Base-by-base conservation (phyloP, 2,888 invertebrate genomes). In the Meteorus cinctellus region DNA sequence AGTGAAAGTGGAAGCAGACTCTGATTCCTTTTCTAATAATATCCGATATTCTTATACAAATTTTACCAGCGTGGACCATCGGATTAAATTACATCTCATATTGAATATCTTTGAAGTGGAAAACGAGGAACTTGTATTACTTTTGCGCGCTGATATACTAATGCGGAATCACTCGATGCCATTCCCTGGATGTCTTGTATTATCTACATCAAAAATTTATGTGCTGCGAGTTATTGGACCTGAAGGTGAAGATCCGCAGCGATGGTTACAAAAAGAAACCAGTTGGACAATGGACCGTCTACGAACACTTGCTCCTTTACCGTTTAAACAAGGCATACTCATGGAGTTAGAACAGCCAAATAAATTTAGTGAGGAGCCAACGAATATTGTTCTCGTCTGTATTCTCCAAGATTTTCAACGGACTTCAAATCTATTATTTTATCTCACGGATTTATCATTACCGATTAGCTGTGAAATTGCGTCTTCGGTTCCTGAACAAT, bases 11-110 rank as follows among this genome's bases (percentile, higher is more conserved):
- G 84, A 85, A 29, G 86, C 86, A 14, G 77, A 76, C 12, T 74
- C 83, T 2, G 84, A 83, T 55, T 83, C 84, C 62, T 75, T 81
- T 16, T 82, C 85, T 10, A 85, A 85, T 34, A 84, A 85, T 27
- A 91, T 92, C 80, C 90, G 91, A 82, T 93, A 92, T 81, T 92
- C 91, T 48, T 92, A 91, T 79, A 90, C 83, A 6, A 90, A 92
- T 82, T 92, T 92, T 73, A 89, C 89, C 76, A 90, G 91, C 79
- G 89, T 92, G 24, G 93, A 93, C 86, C 92, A 92, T 82, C 91
- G 93, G 67, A 87, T 93, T n/a, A 92, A 92, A 83, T 86, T 92
- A 4, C 91, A 91, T 84, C 90, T 93, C 51, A 91, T 91, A 84
- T 89, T 92, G 79, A 89, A 89, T 76, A 88, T 92, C 82, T 92